Percentiles rank a stretch among this genome's conserved stretches.
These are phyloP conservation scores for Anastrepha obliqua DNA, from an alignment of 1,140 invertebrate species.

Conservation along the genomic window DNA sequence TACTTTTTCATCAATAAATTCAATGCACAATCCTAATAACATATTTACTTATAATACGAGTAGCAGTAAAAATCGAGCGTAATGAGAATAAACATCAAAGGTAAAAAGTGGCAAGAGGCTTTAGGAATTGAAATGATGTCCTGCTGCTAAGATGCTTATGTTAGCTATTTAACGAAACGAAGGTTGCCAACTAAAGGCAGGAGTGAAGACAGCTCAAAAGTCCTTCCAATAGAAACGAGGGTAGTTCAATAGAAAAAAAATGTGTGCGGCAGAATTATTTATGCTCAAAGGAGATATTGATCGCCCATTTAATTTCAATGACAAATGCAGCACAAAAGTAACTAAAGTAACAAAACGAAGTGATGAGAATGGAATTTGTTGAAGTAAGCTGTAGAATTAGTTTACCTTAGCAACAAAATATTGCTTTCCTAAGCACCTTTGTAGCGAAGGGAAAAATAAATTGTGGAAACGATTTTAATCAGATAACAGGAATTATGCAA, in stretches of 20 bases:
- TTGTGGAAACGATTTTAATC: conserved; percentile 1
- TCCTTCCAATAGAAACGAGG: neutral
- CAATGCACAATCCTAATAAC: conserved; percentile 1
- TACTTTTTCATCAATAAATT: neutral
- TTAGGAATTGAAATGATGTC: neutral
- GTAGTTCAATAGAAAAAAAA: neutral
- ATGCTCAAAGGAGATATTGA: neutral
- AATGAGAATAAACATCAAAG: conserved; percentile 17
- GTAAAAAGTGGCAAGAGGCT: neutral
- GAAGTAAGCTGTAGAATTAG: neutral
- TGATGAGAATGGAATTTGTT: neutral
- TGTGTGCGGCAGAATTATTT: neutral
- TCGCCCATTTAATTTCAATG: conserved; percentile 12
- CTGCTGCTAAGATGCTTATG: conserved; percentile 43
- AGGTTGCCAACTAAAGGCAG: neutral
- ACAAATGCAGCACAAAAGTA: neutral
- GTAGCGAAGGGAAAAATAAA: neutral
- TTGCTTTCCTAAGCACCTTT: neutral
- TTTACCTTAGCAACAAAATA: neutral
- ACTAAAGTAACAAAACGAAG: conserved; percentile 15
- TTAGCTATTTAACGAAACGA: neutral
- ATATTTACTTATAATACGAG: neutral
- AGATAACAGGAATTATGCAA: neutral
- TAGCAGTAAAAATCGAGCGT: neutral
- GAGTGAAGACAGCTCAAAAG: neutral